phyloP scores from a whole-genome alignment of 2,888 invertebrate species.

The Eutolmus rufibarbis region DNA sequence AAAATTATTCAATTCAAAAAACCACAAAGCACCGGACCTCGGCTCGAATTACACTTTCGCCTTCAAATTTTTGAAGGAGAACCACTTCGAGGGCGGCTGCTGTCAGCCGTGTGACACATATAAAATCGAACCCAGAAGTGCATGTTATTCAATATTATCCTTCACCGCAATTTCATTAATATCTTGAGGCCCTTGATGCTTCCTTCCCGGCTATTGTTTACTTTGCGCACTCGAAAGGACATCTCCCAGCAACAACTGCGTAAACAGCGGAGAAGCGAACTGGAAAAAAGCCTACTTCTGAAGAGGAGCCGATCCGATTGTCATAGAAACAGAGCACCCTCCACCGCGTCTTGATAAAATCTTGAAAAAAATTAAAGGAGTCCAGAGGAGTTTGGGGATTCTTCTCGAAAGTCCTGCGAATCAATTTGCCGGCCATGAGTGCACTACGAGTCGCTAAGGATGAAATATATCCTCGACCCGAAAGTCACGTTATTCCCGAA shows the following conservation, averaged over 20 bases:
- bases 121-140: background rate
- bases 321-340: slow-evolving; percentile 39
- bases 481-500: background rate
- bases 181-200: background rate
- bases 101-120: background rate
- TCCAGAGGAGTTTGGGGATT: background rate
- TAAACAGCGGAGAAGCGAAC: slow-evolving; percentile 37
- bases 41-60: slow-evolving; percentile 47
- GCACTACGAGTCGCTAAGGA: background rate
- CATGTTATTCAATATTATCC: slow-evolving; percentile 10
- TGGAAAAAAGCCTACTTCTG: slow-evolving; percentile 18
- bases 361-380: background rate
- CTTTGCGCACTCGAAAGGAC: slow-evolving; percentile 15
- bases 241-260: slow-evolving; percentile 39
- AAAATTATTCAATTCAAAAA: slow-evolving; percentile 29
- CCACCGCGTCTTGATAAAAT: slow-evolving; percentile 4
- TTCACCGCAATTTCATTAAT: slow-evolving; percentile 11
- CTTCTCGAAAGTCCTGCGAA: background rate
- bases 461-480: background rate
- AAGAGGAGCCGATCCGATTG: slow-evolving; percentile 39
- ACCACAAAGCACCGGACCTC: slow-evolving; percentile 47
- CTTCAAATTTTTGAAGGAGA: slow-evolving; percentile 33
- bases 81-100: slow-evolving; percentile 1
- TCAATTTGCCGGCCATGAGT: background rate
- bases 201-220: slow-evolving; percentile 29